Evolutionary conservation across 1,140 invertebrate genomes (phyloP), one percentile per base, ranked within the genome.

Genomic region (Antheraea mylitta): DNA sequence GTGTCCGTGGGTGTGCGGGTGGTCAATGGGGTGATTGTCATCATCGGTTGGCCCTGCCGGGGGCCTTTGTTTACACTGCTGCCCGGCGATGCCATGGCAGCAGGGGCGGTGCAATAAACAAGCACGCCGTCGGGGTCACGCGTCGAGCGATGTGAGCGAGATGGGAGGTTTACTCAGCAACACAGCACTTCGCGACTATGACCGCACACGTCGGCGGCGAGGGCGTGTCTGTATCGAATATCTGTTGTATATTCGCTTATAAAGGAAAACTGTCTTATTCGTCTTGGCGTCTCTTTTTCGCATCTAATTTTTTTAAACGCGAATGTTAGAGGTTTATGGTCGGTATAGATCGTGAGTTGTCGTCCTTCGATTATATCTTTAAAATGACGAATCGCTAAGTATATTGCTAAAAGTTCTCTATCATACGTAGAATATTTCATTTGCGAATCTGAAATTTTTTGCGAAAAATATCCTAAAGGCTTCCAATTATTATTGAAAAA

Each of bases 381-480:
- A 62, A 68, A 63, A 30, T 68, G 18, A 4, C 7, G 36, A 16
- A 68, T 53, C n/a, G 67, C 67, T 53, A 62, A 10, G 36, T 48
- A 68, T 0, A 63, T 63, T 0, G 67, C 67, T 53, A 68, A 30
- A 63, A 68, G 18, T 63, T 68, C 48, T 53, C 64, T 48, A 22
- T 45, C 58, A 45, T 61, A 68, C 7, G 53, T 19, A 42, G 58
- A 45, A 42, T 66, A 68, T 62, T 59, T 61, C 16, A 11, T 38
- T 37, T 37, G 58, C 18, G 30, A 42, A 5, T 63, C 48, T 13
- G 30, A n/a, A n/a, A n/a, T 38, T 48, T 64, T 64, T 37, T 65
- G 66, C 0, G 70, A 71, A 42, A 59, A 67, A 48, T 61, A 71
- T 0, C 30, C 66, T 8, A 71, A 42, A 5, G 70, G 62, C 60